phyloP scores from a whole-genome alignment of 2,797 vertebrate genomes.

The Notolepis coatsorum region DNA sequence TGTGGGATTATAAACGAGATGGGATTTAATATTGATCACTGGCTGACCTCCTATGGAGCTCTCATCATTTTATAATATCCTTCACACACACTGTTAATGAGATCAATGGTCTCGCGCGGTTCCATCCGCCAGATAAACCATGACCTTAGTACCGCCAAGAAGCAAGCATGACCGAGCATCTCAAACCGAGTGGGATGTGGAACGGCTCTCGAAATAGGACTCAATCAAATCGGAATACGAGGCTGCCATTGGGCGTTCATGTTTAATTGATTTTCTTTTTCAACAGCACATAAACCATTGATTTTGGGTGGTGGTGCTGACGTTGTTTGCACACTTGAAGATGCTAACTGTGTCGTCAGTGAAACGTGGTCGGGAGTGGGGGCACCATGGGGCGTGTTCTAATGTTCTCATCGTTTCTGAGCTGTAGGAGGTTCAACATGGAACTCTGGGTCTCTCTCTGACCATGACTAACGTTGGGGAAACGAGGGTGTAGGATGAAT shows the following conservation, averaged over 20 bases:
- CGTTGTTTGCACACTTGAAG: not conserved
- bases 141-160: constrained; percentile 58
- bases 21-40: constrained; percentile 85
- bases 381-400: not conserved
- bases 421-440: constrained; percentile 3
- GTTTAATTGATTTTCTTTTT: not conserved
- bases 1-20: constrained; percentile 78
- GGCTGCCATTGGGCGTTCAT: not conserved
- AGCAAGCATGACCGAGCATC: constrained; percentile 38
- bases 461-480: constrained; percentile 10
- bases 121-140: constrained; percentile 47
- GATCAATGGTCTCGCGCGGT: constrained; percentile 72
- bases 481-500: constrained; percentile 19
- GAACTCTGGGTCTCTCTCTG: constrained; percentile 2
- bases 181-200: not conserved
- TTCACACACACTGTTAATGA: constrained; percentile 76
- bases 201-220: not conserved
- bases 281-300: not conserved
- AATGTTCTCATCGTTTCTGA: constrained; percentile 18
- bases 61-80: constrained; percentile 83
- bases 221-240: constrained; percentile 7
- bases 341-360: not conserved
- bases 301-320: no score
- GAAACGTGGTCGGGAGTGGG: not conserved
- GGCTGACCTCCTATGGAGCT: constrained; percentile 81